A percentile compares a stretch with the other conserved stretches of the same genome.
Evolutionary conservation across 2,888 invertebrate species (phyloP).

Genomic region (Tachystola acroxantha): DNA sequence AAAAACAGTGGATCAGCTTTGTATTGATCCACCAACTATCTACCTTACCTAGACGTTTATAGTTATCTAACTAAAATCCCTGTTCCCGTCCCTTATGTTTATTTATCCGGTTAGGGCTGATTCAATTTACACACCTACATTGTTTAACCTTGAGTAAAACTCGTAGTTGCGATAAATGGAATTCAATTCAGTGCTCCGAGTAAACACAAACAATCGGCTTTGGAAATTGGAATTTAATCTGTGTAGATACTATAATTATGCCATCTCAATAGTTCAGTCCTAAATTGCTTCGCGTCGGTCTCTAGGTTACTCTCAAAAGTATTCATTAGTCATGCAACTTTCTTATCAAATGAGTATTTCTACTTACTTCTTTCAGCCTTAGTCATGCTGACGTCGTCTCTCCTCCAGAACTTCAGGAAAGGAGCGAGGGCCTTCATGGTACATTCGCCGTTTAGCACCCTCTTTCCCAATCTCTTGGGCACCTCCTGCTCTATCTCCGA

Average conservation of each 20-base stretch:
- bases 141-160: too few species aligned
- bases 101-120: background rate
- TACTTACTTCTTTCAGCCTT: constrained; percentile 86
- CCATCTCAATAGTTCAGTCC: too few species aligned
- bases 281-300: too few species aligned
- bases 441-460: constrained; percentile 60
- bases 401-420: constrained; percentile 82
- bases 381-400: constrained; percentile 85
- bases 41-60: too few species aligned
- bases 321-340: too few species aligned
- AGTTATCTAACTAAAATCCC: too few species aligned
- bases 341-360: too few species aligned
- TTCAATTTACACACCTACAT: background rate
- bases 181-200: background rate
- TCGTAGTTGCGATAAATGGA: constrained; percentile 1
- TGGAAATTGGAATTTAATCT: too few species aligned
- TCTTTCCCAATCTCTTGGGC: constrained; percentile 54
- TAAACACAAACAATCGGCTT: background rate
- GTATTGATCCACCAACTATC: too few species aligned
- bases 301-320: too few species aligned
- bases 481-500: constrained; percentile 73
- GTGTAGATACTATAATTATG: too few species aligned
- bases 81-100: background rate
- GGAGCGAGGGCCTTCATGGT: constrained; percentile 78
- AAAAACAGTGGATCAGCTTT: too few species aligned